Evolutionary conservation across 1,140 invertebrate genomes (phyloP), one percentile per base, ranked within the genome.

Genomic region (Phymastichus coffea): DNA sequence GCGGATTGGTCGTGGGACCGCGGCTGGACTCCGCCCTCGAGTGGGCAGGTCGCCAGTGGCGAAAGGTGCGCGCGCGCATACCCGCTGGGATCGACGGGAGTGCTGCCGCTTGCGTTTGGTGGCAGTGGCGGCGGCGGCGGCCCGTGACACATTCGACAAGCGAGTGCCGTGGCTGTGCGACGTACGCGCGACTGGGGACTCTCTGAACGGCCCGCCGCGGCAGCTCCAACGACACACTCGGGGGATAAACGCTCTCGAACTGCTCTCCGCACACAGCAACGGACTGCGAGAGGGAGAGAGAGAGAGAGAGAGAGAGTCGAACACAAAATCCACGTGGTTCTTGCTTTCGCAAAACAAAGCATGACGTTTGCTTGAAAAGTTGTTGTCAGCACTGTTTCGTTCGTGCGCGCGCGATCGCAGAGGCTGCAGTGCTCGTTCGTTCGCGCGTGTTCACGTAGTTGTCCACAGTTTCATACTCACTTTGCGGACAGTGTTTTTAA

Each of bases 61-160:
- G 63, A n/a, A n/a, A 49, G 30, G 26, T 26, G 56, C 61, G 48
- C 33, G 43, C 61, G 49, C 30, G 47, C 48, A 63, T 48, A 20
- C 57, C 78, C 77, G 74, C 67, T 72, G 78, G 78, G 76, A 78
- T 70, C 53, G 65, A 65, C 63, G 66, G 70, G 72, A 76, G 74
- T 72, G 74, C 76, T 70, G 67, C 72, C 69, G 74, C 71, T 68
- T 67, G 69, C 69, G n/a, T n/a, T n/a, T n/a, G n/a, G n/a, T n/a
- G 68, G 69, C 71, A 72, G 71, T 77, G 75, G 76, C 76, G 28
- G n/a, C n/a, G n/a, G n/a, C 70, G 67, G 68, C 69, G 68, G 70
- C 67, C 74, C 73, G 73, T 79, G 77, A 79, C 77, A 80, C 78
- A 80, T 78, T 80, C 78, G 76, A 79, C 78, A 78, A 80, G 77